Conservation (phyloP, 2,113 vertebrate genomes). For the Myxocyprinus asiaticus region DNA sequence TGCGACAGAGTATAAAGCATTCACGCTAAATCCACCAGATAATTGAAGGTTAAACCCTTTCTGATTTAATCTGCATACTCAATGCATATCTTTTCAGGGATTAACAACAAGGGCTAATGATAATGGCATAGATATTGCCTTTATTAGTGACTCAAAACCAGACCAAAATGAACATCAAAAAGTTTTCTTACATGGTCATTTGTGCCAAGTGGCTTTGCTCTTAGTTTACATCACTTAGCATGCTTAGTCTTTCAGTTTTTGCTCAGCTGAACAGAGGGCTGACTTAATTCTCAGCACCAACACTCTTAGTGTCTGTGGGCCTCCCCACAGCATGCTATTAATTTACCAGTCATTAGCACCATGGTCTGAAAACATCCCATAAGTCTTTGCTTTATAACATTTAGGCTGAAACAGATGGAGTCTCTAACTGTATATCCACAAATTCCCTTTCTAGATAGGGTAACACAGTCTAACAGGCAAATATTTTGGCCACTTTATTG, state of each 20-base stretch:
- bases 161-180: slow-evolving; percentile 24
- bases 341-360: slow-evolving; percentile 27
- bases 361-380: slow-evolving; percentile 15
- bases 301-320: not conserved
- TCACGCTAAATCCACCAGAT: too few relatives aligned
- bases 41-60: too few relatives aligned
- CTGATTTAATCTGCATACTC: not conserved
- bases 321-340: slow-evolving; percentile 9
- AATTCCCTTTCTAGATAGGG: not conserved
- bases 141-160: not conserved
- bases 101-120: not conserved
- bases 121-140: slow-evolving; percentile 12
- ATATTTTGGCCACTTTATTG: slow-evolving; percentile 20
- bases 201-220: not conserved
- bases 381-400: not conserved
- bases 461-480: not conserved
- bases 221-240: slow-evolving; percentile 23
- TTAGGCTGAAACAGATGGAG: not conserved
- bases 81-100: slow-evolving; percentile 1
- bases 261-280: slow-evolving; percentile 39
- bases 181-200: not conserved
- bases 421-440: not conserved
- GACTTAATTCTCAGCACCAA: slow-evolving; percentile 27
- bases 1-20: too few relatives aligned
- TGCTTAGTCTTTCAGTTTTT: slow-evolving; percentile 43